Evolutionary conservation across 1,140 invertebrate genomes (phyloP).

Genomic region (Physella acuta): DNA sequence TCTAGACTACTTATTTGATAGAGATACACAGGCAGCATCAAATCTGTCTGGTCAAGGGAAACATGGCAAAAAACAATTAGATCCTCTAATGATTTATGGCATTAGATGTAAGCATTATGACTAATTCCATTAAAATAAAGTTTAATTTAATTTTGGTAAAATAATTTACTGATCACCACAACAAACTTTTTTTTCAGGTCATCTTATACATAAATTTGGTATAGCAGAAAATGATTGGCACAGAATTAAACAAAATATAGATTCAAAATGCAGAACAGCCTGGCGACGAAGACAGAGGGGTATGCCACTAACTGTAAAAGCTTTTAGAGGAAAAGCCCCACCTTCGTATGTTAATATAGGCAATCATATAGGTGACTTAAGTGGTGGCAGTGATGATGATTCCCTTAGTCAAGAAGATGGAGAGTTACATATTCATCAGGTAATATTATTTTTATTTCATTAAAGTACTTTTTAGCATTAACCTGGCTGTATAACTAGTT

Average conservation of each 20-base stretch:
- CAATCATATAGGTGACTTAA: constrained; percentile 31
- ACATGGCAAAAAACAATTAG: constrained; percentile 65
- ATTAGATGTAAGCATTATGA: constrained; percentile 64
- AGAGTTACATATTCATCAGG: constrained; percentile 50
- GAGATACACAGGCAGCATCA: constrained; percentile 63
- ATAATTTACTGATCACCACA: too few species aligned
- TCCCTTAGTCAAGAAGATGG: constrained; percentile 46
- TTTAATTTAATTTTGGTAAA: too few species aligned
- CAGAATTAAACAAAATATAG: constrained; percentile 65
- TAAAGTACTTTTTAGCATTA: too few species aligned
- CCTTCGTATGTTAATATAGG: constrained; percentile 38
- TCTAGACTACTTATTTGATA: constrained; percentile 64
- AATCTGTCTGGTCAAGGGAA: constrained; percentile 65
- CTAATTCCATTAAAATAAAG: too few species aligned
- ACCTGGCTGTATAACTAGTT: too few species aligned
- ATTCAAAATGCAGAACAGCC: constrained; percentile 65
- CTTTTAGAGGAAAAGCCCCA: constrained; percentile 52
- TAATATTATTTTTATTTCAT: too few species aligned
- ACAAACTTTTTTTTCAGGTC: constrained; percentile 59
- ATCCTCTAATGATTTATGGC: constrained; percentile 65
- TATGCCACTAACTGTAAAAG: constrained; percentile 60
- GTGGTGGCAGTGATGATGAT: constrained; percentile 47
- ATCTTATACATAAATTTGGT: constrained; percentile 63
- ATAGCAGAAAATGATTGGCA: constrained; percentile 65
- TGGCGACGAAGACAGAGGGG: constrained; percentile 59